A percentile compares a stretch with the other conserved stretches of the same genome.
Conservation (phyloP, 2,888 invertebrate species). For the Hirudinaria manillensis region DNA sequence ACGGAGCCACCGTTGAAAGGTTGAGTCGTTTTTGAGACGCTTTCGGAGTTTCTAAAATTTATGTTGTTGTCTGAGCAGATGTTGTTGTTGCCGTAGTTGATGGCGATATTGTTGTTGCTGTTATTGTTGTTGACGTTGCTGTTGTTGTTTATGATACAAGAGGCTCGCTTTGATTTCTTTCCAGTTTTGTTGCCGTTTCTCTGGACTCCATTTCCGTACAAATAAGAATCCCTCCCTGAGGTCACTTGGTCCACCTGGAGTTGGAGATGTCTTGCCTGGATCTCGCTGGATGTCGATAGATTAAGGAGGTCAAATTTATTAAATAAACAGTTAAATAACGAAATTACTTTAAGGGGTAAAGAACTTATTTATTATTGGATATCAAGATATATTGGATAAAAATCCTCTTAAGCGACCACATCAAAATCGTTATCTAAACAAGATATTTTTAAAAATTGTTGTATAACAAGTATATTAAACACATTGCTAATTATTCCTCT, state of each 20-base stretch:
- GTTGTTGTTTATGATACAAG: slow-evolving; percentile 13
- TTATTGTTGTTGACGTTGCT: slow-evolving; percentile 10
- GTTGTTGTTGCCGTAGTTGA: too few relatives aligned
- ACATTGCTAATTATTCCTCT: too few relatives aligned
- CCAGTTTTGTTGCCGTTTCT: slow-evolving; percentile 23
- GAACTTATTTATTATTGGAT: too few relatives aligned
- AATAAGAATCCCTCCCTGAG: slow-evolving; percentile 45
- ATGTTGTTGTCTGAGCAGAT: not conserved
- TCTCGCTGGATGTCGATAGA: slow-evolving; percentile 63
- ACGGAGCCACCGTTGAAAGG: not conserved
- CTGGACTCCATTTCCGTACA: slow-evolving; percentile 34
- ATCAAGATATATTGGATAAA: too few relatives aligned
- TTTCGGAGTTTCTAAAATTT: not conserved
- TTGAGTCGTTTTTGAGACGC: not conserved
- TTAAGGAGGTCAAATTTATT: not conserved
- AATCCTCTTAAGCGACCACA: too few relatives aligned
- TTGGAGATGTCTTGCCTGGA: slow-evolving; percentile 74
- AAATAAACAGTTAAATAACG: too few relatives aligned
- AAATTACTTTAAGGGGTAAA: too few relatives aligned
- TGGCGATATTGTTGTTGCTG: not conserved
- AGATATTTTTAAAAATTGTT: too few relatives aligned
- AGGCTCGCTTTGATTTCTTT: slow-evolving; percentile 40
- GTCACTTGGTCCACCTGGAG: slow-evolving; percentile 71
- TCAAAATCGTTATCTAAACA: too few relatives aligned
- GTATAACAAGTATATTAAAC: too few relatives aligned